Percentiles rank a stretch among this genome's conserved stretches.
These are phyloP conservation scores for Hippocampus comes DNA, from an alignment of 2,113 vertebrate genomes.

Conservation along the genomic window DNA sequence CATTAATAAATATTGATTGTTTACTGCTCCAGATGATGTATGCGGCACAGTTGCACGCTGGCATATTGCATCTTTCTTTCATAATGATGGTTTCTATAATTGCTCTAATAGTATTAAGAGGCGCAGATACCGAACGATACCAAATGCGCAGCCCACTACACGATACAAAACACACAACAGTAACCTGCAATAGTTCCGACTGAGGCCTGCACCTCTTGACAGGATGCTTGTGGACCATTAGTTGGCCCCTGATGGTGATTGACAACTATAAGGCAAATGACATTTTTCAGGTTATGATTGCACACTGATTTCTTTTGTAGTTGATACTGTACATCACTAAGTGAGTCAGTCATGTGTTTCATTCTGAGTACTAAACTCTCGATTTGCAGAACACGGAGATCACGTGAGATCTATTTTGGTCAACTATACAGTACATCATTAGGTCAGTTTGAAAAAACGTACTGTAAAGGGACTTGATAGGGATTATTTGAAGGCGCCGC, in stretches of 20 bases:
- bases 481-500: neutral
- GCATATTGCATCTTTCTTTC: no score
- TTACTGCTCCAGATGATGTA: no score
- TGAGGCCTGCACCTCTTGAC: no score
- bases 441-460: neutral
- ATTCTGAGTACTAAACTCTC: neutral
- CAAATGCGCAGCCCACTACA: no score
- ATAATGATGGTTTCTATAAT: no score
- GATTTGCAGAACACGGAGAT: neutral
- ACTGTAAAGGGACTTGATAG: neutral
- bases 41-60: no score
- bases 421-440: neutral
- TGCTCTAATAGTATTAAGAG: no score
- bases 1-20: no score
- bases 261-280: neutral
- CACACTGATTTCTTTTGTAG: neutral
- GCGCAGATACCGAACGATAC: no score
- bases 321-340: neutral
- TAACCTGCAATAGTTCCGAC: no score
- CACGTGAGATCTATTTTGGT: neutral
- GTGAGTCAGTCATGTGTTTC: neutral
- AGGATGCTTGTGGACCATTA: no score
- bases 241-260: neutral
- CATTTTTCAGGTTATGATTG: neutral
- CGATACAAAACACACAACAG: no score